A percentile compares a stretch with the other conserved stretches of the same genome.
These are phyloP conservation scores for Plagodis pulveraria DNA, from an alignment of 2,888 invertebrate genomes.

Conservation along the genomic window DNA sequence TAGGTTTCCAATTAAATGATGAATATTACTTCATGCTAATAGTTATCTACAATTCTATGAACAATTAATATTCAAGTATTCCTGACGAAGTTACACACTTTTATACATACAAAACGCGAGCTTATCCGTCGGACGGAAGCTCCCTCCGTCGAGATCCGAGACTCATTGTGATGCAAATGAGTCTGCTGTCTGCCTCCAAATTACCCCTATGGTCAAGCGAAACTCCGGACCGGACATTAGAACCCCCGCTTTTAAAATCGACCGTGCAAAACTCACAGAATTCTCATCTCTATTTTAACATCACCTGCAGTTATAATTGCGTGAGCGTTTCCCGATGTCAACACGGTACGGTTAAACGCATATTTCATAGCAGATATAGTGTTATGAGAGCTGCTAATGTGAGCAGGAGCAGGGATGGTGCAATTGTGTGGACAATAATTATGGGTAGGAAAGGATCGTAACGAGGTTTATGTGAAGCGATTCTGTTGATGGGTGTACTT, in stretches of 20 bases:
- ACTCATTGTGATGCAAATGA: slow-evolving; percentile 83
- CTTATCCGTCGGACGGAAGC: slow-evolving; percentile 77
- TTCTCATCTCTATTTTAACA: slow-evolving; percentile 52
- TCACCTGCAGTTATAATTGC: slow-evolving; percentile 51
- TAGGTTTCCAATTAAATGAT: slow-evolving; percentile 34
- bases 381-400: slow-evolving; percentile 78
- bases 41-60: slow-evolving; percentile 44
- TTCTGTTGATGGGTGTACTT: slow-evolving; percentile 64
- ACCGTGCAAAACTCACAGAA: slow-evolving; percentile 55
- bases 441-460: slow-evolving; percentile 66
- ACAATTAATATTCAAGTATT: slow-evolving; percentile 71
- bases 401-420: slow-evolving; percentile 68
- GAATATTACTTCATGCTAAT: slow-evolving; percentile 28
- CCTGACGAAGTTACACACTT: slow-evolving; percentile 62
- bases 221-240: slow-evolving; percentile 78
- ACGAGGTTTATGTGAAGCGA: slow-evolving; percentile 70
- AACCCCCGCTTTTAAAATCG: slow-evolving; percentile 78
- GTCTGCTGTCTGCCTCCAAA: slow-evolving; percentile 83
- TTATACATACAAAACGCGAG: slow-evolving; percentile 70
- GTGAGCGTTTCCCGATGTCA: slow-evolving; percentile 38
- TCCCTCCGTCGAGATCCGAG: slow-evolving; percentile 67
- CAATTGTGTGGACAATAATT: slow-evolving; percentile 79
- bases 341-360: slow-evolving; percentile 56
- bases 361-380: slow-evolving; percentile 79
- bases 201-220: slow-evolving; percentile 82